phyloP scores from a whole-genome alignment of 2,888 invertebrate genomes.

The Ectropis crepuscularia region DNA sequence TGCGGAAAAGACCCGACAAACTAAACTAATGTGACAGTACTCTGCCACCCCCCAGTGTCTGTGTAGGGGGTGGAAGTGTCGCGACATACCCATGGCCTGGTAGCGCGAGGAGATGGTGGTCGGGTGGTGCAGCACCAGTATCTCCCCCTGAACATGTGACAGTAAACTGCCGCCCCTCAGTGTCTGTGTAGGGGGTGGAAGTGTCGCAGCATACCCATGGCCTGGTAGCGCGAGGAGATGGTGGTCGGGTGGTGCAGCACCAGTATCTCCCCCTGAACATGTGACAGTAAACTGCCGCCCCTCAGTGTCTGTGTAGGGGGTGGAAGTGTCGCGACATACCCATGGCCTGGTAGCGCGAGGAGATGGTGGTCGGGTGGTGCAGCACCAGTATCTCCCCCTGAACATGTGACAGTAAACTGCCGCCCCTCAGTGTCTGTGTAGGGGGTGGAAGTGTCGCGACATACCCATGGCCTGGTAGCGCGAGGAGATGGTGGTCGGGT shows the following conservation, averaged over 20 bases:
- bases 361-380: slow-evolving; percentile 99
- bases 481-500: slow-evolving; percentile 99
- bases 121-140: slow-evolving; percentile 98
- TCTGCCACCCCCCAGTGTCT: no score
- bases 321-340: slow-evolving; percentile 84
- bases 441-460: no score
- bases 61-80: no score
- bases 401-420: no score
- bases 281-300: no score
- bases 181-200: no score
- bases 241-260: slow-evolving; percentile 99
- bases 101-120: slow-evolving; percentile 99
- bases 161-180: no score
- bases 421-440: no score
- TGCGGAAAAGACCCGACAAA: no score
- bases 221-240: slow-evolving; percentile 98
- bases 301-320: no score
- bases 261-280: slow-evolving; percentile 98
- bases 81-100: slow-evolving; percentile 94
- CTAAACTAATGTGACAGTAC: no score
- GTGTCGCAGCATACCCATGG: slow-evolving; percentile 90
- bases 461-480: slow-evolving; percentile 98
- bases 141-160: no score
- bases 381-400: slow-evolving; percentile 98
- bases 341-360: slow-evolving; percentile 98